These are phyloP conservation scores for Cotesia congregata DNA, from an alignment of 2,888 invertebrate species.

Conservation along the genomic window DNA sequence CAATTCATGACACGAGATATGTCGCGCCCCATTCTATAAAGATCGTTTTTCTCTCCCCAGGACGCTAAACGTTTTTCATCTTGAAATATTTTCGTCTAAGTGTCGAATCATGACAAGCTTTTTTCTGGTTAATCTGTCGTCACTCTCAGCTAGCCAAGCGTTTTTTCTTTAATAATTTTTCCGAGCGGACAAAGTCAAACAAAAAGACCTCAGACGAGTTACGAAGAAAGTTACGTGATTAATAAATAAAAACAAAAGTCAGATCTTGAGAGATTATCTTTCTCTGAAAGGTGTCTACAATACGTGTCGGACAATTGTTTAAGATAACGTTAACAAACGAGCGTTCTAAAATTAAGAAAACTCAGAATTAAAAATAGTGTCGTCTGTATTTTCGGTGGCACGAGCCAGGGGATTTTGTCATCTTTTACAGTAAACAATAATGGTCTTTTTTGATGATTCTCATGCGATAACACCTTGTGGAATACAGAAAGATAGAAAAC, in stretches of 20 bases:
- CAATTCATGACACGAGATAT: constrained; percentile 40
- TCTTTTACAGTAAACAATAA: constrained; percentile 54
- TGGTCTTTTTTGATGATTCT: constrained; percentile 52
- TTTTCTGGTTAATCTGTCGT: constrained; percentile 42
- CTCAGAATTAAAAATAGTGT: constrained; percentile 30
- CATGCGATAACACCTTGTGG: constrained; percentile 49
- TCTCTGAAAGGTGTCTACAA: background rate
- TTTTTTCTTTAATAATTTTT: background rate
- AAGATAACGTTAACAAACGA: background rate
- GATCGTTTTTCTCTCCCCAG: constrained; percentile 56
- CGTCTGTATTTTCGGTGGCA: constrained; percentile 45
- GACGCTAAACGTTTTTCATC: constrained; percentile 47
- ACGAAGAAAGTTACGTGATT: background rate
- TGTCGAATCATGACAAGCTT: constrained; percentile 53
- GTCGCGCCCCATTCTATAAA: constrained; percentile 44
- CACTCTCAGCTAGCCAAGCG: constrained; percentile 17
- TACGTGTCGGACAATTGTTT: background rate
- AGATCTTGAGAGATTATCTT: background rate
- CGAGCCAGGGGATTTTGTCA: constrained; percentile 36
- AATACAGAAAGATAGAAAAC: constrained; percentile 44
- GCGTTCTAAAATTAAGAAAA: constrained; percentile 4
- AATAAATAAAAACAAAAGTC: background rate
- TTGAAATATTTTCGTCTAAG: constrained; percentile 47
- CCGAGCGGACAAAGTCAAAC: background rate
- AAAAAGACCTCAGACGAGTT: background rate